These are phyloP conservation scores for Lasioglossum zephyrum DNA, from an alignment of 2,888 invertebrate species.

Conservation along the genomic window DNA sequence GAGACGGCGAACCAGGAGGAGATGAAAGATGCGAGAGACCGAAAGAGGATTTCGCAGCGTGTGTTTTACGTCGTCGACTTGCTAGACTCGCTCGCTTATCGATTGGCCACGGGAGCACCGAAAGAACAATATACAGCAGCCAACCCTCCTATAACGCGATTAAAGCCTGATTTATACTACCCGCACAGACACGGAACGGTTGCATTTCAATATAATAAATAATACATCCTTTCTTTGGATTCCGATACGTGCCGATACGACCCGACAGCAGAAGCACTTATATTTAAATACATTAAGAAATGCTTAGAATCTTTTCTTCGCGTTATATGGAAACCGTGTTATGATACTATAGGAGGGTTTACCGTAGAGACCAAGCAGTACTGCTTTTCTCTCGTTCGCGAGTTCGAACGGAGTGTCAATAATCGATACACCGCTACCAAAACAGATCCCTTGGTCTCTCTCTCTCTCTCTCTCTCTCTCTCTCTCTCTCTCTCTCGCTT, in stretches of 20 bases:
- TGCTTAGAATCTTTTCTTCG: background rate
- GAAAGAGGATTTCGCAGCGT: background rate
- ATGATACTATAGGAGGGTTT: background rate
- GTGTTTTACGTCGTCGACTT: constrained; percentile 56
- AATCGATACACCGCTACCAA: constrained; percentile 51
- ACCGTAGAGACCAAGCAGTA: constrained; percentile 36
- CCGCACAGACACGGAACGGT: background rate
- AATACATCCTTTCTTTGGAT: no score
- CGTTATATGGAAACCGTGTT: background rate
- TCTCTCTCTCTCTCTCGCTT: background rate
- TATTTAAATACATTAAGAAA: background rate
- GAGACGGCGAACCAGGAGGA: background rate
- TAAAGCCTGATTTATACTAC: background rate
- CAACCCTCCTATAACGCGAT: background rate
- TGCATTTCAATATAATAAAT: background rate
- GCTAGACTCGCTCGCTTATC: constrained; percentile 54
- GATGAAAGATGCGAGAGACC: background rate
- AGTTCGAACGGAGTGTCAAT: constrained; percentile 50
- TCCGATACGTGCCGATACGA: no score
- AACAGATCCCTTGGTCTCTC: constrained; percentile 27
- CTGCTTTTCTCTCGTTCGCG: constrained; percentile 51
- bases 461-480: background rate
- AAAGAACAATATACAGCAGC: constrained; percentile 63
- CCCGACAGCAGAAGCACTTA: no score
- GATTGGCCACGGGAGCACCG: constrained; percentile 57